Evolutionary conservation across 1,140 invertebrate species (phyloP), one percentile per base, ranked within the genome.

Genomic region (Calliopsis andreniformis): DNA sequence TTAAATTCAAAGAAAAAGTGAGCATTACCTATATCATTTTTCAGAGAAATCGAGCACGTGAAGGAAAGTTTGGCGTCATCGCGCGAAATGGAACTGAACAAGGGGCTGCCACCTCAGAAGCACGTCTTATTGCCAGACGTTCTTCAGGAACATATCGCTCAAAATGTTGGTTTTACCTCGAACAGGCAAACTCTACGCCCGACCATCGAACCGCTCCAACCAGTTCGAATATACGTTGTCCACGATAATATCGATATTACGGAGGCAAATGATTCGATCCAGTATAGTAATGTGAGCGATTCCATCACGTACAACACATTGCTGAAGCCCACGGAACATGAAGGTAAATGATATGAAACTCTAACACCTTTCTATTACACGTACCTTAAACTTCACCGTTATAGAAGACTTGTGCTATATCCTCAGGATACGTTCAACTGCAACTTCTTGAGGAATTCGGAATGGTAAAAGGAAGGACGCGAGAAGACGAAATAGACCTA

Each of bases 181-280:
- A 81, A 78, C 2, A 76, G 86, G 49, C 86, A 88, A 45, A 85
- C 78, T 0, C 32, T 79, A 5, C 77, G 82, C 14, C 85, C 80
- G 0, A 88, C 85, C 14, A 70, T 92, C 1, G 94, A 96, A 88
- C 93, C 94, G 0, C 84, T 96, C 12, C 92, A 94, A n/a, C 91
- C 94, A 0, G 92, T 95, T 12, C 92, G 95, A 25, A 93, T 96
- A 16, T 95, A 94, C 69, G 91, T 96, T 28, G 93, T 95, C 3
- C 95, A 96, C 82, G 95, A 97, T 73, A 96, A 96, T 79, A 93
- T 96, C n/a, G 95, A 96, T 79, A 93, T 96, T 2, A 93, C 93
- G 18, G 93, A 95, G 55, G 91, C 94, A 0, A 93, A 94, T 58
- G 93, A 95, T 78, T 90, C 91, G 6, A 91, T 92, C 14, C 93